Evolutionary conservation across 2,113 vertebrate genomes (phyloP), one percentile per base, ranked within the genome.

Genomic region (Uropsilus gracilis): DNA sequence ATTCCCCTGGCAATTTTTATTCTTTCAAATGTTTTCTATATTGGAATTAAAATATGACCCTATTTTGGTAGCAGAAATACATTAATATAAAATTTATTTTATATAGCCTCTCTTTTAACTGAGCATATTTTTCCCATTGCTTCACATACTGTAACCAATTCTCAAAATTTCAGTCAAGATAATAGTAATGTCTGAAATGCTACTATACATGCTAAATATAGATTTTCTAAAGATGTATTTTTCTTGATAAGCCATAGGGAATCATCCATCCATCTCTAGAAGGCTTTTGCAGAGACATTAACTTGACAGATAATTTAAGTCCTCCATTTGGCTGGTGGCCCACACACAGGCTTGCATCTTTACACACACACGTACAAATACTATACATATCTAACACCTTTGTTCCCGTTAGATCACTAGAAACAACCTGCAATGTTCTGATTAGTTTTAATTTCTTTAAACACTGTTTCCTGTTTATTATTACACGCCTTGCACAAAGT

Each of bases 271-370:
- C 42, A 83, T 44, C 78, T 59, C 71, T 64, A 85, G 46, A 76
- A 86, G 77, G 32, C 12, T 64, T 95, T 87, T 89, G 77, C 22
- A 85, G 59, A 92, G 86, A 81, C 8, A 24, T 93, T 96, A 72
- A 96, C 96, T 86, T 89, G n/a, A 95, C 1, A 48, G 95, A 93
- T 2, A 92, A 39, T 32, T 84, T 80, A 94, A 96, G 66, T 16
- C 30, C 71, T n/a, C 2, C 39, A 95, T 85, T 95, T 92, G 91
- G 55, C 91, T 90, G 59, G 42, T 71, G 84, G 57, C 22, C 59
- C n/a, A 34, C 12, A n/a, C 0, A 50, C 9, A 63, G 0, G 0
- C 32, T 30, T 48, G 39, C 9, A 32, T 34, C 10, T 6, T 10
- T 2, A 34, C n/a, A 24, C 53, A 39, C 50, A 53, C 13, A 71